Evolutionary conservation across 2,888 invertebrate genomes (phyloP).

Genomic region (Agrochola circellaris): DNA sequence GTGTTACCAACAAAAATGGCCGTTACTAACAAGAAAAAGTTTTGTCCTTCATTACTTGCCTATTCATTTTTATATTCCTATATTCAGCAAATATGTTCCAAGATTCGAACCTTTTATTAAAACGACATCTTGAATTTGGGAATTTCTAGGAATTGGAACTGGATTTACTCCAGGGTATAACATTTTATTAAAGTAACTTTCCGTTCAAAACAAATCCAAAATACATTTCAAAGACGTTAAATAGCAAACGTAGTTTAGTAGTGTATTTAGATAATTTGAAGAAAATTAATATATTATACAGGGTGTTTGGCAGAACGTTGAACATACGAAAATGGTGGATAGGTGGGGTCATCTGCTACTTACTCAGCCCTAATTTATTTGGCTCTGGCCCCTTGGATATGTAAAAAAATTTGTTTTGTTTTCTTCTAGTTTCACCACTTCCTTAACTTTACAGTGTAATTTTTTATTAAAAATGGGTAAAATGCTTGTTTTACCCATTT

Average conservation of each 20-base stretch:
- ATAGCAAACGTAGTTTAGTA: neutral
- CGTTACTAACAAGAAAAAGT: neutral
- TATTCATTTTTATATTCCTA: constrained; percentile 18
- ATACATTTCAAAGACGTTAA: neutral
- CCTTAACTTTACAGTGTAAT: too few species aligned
- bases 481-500: too few species aligned
- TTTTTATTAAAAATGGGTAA: too few species aligned
- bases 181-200: neutral
- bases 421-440: too few species aligned
- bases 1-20: constrained; percentile 6
- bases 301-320: too few species aligned
- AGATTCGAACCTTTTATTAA: constrained; percentile 4
- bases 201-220: neutral
- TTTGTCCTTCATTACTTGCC: constrained; percentile 2
- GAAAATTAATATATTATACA: too few species aligned
- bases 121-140: neutral
- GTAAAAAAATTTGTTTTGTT: too few species aligned
- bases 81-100: constrained; percentile 14
- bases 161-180: neutral
- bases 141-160: neutral
- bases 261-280: too few species aligned
- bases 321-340: too few species aligned
- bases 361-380: too few species aligned
- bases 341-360: too few species aligned
- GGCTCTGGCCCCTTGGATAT: too few species aligned